Evolutionary conservation across 2,888 invertebrate species (phyloP), one percentile per base, ranked within the genome.

Genomic region (Cyrtodaria siliqua): DNA sequence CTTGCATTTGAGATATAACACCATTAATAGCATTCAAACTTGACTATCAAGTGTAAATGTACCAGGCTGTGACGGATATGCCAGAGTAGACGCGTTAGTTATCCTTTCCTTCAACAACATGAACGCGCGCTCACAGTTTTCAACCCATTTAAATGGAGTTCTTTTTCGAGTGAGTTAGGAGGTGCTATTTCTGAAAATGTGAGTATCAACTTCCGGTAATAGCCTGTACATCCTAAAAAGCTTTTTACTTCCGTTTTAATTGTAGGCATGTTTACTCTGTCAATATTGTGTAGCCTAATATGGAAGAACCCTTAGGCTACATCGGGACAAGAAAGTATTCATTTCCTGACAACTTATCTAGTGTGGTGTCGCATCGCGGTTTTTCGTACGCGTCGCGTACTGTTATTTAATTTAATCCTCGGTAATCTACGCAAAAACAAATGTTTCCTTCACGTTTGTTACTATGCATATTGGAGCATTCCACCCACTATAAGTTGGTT

Each of bases 1-100:
- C 55, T 42, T 69, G 61, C 2, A 14, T 42, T 26, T 62, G 44
- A 26, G 42, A 55, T 16, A 66, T 20, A 4, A 66, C 49, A 29
- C 47, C 66, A 16, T 49, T 57, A 3, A 66, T 16, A 12, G n/a
- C 63, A 24, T 63, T 33, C 4, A 29, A 53, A 6, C 33, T 33
- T 2, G 63, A 52, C 16, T 63, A 52, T 66, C 56, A 6, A 66
- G 49, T 47, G 55, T 57, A 66, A 66, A 70, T 14, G 55, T 47
- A 3, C 3, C 2, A 2, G 24, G 16, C 26, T 50, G 53, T 14
- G 52, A 27, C 18, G 60, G 61, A 24, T 60, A 69, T 16, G 27
- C 69, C 18, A 69, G 20, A n/a, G 61, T 69, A 20, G 69, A 53
- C 14, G 47, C 33, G n/a, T 24, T 40, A 6, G 57, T 18, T 24